Percentiles rank a stretch among this genome's conserved stretches.
Conservation (phyloP, 2,888 invertebrate genomes). For the Patella depressa region DNA sequence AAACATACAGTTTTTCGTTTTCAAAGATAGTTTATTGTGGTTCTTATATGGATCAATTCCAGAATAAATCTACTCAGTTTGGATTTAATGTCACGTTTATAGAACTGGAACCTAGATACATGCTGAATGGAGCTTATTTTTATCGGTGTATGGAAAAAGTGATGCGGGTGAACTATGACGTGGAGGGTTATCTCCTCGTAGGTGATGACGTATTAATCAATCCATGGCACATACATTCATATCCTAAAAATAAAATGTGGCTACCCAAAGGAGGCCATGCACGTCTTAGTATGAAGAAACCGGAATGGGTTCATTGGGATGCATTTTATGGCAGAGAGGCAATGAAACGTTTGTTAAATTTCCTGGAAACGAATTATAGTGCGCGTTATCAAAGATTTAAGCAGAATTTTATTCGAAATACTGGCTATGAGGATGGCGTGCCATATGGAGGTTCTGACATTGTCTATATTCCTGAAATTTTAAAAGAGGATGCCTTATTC, state of each 20-base stretch:
- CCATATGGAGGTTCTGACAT: not conserved
- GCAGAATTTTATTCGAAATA: not conserved
- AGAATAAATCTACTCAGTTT: not conserved
- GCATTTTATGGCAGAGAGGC: not conserved
- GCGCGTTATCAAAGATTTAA: not conserved
- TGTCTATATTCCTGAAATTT: not conserved
- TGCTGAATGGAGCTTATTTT: not conserved
- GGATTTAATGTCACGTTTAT: not conserved
- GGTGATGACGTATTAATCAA: constrained; percentile 3
- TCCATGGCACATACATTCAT: not conserved
- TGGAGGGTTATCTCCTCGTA: not conserved
- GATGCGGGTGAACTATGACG: not conserved
- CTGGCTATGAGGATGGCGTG: not conserved
- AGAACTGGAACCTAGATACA: not conserved
- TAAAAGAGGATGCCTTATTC: not conserved
- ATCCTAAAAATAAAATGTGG: not conserved
- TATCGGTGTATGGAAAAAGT: not conserved
- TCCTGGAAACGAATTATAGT: not conserved
- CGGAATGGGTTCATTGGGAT: not conserved
- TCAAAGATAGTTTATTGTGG: not conserved
- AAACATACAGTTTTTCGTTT: not conserved
- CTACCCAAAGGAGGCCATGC: not conserved
- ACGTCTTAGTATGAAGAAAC: not conserved
- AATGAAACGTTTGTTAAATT: not conserved
- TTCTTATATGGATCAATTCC: not conserved